Percentiles rank a stretch among this genome's conserved stretches.
phyloP scores from a whole-genome alignment of 2,888 invertebrate genomes.

The Dynastes hyllus region DNA sequence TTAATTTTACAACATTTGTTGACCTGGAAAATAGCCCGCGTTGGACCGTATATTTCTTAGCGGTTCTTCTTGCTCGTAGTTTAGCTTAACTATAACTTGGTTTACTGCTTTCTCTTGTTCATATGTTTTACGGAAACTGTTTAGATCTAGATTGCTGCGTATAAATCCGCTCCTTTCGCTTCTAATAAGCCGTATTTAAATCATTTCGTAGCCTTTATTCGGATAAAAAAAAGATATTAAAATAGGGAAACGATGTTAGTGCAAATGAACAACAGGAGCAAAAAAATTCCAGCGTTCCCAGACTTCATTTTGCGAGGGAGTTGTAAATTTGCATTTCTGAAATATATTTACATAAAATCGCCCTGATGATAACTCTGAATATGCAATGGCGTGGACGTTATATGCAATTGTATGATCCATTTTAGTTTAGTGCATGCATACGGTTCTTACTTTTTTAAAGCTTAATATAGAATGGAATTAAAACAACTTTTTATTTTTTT shows the following conservation, averaged over 20 bases:
- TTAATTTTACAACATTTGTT: conserved; percentile 46
- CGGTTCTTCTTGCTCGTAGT: conserved; percentile 16
- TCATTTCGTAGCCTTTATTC: neutral
- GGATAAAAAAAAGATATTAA: conserved; percentile 13
- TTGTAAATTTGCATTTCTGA: conserved; percentile 34
- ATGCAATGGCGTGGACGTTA: conserved; percentile 18
- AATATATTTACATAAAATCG: conserved; percentile 41
- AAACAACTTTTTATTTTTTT: too few relatives aligned
- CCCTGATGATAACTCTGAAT: conserved; percentile 28
- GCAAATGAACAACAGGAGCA: neutral
- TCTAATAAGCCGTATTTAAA: neutral
- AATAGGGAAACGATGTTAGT: neutral
- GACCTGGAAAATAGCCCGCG: conserved; percentile 43
- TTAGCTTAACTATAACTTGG: conserved; percentile 18
- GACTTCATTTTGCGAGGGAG: conserved; percentile 30
- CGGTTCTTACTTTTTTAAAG: too few relatives aligned
- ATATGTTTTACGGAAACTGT: conserved; percentile 28
- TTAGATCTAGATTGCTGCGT: conserved; percentile 25
- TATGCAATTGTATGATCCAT: conserved; percentile 25
- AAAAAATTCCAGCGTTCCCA: conserved; percentile 19
- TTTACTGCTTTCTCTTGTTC: conserved; percentile 40
- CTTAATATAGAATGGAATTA: too few relatives aligned
- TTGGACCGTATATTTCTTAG: conserved; percentile 43
- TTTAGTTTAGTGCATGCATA: neutral
- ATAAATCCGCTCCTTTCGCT: conserved; percentile 19